Evolutionary conservation across 53 echinoderm and acorn worm species (phyloP).

Genomic region (Astropecten irregularis): DNA sequence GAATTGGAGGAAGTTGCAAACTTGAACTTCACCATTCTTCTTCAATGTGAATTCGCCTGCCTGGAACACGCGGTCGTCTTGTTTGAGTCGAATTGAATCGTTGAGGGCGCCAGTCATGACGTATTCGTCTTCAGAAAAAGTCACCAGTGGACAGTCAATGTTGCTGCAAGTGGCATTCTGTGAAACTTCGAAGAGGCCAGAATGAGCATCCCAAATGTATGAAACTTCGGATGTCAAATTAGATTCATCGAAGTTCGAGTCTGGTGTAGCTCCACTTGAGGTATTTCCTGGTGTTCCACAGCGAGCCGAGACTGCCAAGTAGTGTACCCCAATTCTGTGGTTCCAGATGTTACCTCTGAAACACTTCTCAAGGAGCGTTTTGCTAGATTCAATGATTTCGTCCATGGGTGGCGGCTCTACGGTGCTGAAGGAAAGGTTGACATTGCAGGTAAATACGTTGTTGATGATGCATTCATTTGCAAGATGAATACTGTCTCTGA

Average conservation of each 20-base stretch:
- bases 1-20: constrained; percentile 2
- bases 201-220: background rate
- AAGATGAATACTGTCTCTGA: background rate
- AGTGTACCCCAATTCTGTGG: background rate
- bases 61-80: background rate
- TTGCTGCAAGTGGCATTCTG: background rate
- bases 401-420: background rate
- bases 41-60: background rate
- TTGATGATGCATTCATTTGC: background rate
- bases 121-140: constrained; percentile 10
- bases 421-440: background rate
- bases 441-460: background rate
- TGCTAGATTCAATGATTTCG: background rate
- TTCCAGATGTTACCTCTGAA: background rate
- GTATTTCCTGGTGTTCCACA: background rate
- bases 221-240: background rate
- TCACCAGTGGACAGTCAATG: constrained; percentile 35
- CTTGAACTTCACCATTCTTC: background rate
- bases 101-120: constrained; percentile 43
- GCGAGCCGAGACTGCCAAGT: background rate
- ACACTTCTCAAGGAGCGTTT: background rate
- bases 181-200: background rate
- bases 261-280: background rate
- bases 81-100: background rate
- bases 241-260: background rate